Evolutionary conservation across 1,140 invertebrate species (phyloP).

Genomic region (Muscidifurax raptorellus): DNA sequence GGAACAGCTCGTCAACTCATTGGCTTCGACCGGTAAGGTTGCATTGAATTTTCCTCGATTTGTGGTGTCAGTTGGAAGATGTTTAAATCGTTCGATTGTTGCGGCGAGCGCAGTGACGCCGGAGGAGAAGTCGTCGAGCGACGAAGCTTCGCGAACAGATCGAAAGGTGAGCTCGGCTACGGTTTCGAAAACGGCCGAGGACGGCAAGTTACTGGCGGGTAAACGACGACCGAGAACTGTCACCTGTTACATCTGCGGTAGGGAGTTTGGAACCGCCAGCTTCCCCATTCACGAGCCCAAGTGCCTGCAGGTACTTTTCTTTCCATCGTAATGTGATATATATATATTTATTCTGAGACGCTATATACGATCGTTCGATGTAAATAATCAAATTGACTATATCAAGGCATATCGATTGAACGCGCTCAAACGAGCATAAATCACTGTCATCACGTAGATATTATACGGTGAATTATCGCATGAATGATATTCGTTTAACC

Average conservation of each 20-base stretch:
- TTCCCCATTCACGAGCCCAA: slow-evolving; percentile 87
- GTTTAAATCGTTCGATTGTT: no score
- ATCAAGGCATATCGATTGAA: no score
- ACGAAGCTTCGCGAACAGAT: neutral
- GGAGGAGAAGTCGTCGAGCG: neutral
- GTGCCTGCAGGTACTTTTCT: slow-evolving; percentile 83
- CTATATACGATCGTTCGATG: no score
- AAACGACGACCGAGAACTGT: slow-evolving; percentile 73
- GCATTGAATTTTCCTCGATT: neutral
- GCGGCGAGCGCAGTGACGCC: neutral
- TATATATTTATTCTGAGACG: no score
- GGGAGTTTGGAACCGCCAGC: slow-evolving; percentile 86
- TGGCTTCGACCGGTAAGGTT: neutral
- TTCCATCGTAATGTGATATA: no score
- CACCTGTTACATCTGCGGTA: slow-evolving; percentile 85
- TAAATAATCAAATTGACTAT: no score
- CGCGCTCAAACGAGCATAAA: neutral
- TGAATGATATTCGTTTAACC: slow-evolving; percentile 16
- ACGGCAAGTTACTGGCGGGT: slow-evolving; percentile 27
- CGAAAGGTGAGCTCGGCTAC: neutral
- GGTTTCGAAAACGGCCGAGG: slow-evolving; percentile 53
- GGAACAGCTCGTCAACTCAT: neutral
- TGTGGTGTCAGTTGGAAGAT: neutral
- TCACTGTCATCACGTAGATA: no score
- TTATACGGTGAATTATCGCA: neutral